Conservation (phyloP, 2,797 vertebrate species). For the Eospalax fontanierii region DNA sequence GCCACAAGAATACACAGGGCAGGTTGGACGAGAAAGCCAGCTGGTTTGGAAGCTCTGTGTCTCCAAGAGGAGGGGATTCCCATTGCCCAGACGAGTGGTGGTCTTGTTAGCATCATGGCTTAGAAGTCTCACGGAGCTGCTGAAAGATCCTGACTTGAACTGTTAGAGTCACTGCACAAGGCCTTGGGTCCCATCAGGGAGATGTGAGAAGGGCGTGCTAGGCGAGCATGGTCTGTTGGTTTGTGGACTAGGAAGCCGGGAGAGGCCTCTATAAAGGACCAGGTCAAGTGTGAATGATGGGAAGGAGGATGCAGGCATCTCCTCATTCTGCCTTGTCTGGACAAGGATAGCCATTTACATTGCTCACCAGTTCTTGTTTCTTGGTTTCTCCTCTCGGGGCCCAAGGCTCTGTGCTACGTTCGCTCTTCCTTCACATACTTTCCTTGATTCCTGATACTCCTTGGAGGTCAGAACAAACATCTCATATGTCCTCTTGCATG, state of each 20-base stretch:
- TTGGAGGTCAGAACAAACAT: conserved; percentile 8
- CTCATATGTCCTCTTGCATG: background rate
- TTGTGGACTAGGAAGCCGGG: fast-evolving
- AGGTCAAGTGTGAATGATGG: background rate
- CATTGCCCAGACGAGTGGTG: background rate
- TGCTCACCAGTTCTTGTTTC: background rate
- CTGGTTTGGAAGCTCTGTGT: background rate
- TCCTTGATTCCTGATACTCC: background rate
- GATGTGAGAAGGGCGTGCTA: background rate
- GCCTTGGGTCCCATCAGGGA: background rate
- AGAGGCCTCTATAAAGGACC: background rate
- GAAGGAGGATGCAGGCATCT: no score
- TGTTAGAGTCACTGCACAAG: conserved; percentile 23
- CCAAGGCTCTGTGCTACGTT: background rate
- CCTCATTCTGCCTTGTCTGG: background rate
- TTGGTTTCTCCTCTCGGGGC: background rate
- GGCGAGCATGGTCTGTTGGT: background rate
- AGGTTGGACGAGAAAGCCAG: background rate
- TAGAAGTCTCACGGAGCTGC: background rate
- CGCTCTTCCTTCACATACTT: background rate
- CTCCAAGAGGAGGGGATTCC: background rate
- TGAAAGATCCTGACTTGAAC: background rate
- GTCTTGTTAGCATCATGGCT: background rate
- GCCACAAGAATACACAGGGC: no score
- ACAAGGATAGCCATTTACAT: background rate